Base-by-base conservation (phyloP, 35 echinoderm and acorn worm species). In the Ptychodera flava region DNA sequence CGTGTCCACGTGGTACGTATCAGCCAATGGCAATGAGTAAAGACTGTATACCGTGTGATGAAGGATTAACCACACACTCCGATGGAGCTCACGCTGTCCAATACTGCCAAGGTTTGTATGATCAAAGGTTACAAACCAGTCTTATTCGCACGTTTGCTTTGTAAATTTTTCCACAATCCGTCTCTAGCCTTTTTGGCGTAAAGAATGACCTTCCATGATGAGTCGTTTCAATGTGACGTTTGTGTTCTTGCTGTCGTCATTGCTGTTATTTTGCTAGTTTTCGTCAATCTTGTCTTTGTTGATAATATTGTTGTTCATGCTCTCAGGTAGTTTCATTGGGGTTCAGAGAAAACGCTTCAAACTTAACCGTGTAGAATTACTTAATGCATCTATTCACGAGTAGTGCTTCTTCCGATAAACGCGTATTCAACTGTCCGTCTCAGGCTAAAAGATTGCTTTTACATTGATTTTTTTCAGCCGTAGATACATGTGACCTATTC, bases 21-120 rank as follows among this genome's bases (percentile, higher is more conserved):
- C 90, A 92, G 78, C 77, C 85, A 1, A 12, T 2, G 16, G 29
- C 10, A 1, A 10, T 32, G 16, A 85, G 88, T 33, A 92, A 1
- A 30, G 35, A 53, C 31, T 92, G 90, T 78, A 36, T 79, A 1
- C 1, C 16, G 0, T 92, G 90, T 78, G 85, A 79, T 78, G 31
- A 81, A 0, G 90, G 53, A 34, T 36, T 79, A 30, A 82, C 86
- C 80, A 92, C 85, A 36, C 81, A 83, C 34, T 34, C 29, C 0
- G 45, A 87, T 78, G 80, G 90, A 22, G 45, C 90, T 78, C 79
- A 87, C 28, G 29, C 22, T 30, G 15, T 83, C 29, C 15, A 52
- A n/a, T 82, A 92, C 2, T 92, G 90, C 53, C 79, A 82, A 83
- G 86, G 90, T 92, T 87, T 27, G 37, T 76, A 22, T 81, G 16